Percentiles rank a stretch among this genome's conserved stretches.
Conservation (phyloP, 2,888 invertebrate genomes). For the Caradrina kadenii region DNA sequence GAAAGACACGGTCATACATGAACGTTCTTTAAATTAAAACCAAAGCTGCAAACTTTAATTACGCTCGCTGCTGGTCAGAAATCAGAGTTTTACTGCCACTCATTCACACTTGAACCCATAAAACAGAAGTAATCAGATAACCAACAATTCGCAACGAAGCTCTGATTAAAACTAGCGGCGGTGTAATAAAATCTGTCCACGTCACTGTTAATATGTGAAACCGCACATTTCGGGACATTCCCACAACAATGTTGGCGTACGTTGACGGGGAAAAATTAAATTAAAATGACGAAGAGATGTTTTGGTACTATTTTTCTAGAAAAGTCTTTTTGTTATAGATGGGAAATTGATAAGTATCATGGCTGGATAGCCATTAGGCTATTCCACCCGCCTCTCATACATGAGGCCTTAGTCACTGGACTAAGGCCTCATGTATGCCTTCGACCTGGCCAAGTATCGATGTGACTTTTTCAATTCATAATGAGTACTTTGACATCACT, state of each 20-base stretch:
- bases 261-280: conserved; percentile 83
- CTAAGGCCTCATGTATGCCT: no score
- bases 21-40: conserved; percentile 16
- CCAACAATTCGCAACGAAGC: conserved; percentile 51
- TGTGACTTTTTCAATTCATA: no score
- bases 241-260: conserved; percentile 80
- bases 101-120: conserved; percentile 52
- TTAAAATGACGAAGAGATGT: conserved; percentile 74
- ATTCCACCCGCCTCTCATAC: no score
- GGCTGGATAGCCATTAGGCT: no score
- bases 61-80: conserved; percentile 11
- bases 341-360: no score
- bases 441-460: no score
- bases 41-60: conserved; percentile 20
- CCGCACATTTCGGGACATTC: conserved; percentile 74
- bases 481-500: no score
- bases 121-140: conserved; percentile 60
- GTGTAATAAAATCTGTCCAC: conserved; percentile 76
- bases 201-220: conserved; percentile 76
- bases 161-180: conserved; percentile 73
- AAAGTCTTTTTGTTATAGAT: no score
- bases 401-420: no score
- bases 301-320: conserved; percentile 15
- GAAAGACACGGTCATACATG: not conserved
- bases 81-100: conserved; percentile 45